These are phyloP conservation scores for Neoarius graeffei DNA, from an alignment of 2,113 vertebrate genomes.

Conservation along the genomic window DNA sequence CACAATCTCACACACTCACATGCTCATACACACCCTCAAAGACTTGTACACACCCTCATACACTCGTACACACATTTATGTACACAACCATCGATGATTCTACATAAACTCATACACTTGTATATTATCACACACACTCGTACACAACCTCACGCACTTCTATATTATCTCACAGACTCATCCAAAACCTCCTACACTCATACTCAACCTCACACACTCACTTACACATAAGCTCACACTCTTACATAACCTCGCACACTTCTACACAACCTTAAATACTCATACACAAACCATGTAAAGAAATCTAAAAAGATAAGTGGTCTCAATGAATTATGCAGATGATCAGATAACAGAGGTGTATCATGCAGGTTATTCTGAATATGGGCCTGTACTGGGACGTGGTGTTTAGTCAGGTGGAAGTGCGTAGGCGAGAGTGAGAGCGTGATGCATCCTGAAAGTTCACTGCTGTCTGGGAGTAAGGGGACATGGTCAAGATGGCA, in stretches of 20 bases:
- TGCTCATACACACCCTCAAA: background rate
- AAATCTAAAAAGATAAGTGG: background rate
- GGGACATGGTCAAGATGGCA: conserved; percentile 17
- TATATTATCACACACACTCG: background rate
- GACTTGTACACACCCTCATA: background rate
- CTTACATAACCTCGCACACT: conserved; percentile 1
- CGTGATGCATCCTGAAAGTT: conserved; percentile 37
- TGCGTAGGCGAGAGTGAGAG: conserved; percentile 34
- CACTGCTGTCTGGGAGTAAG: conserved; percentile 10
- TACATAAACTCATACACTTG: background rate
- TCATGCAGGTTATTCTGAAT: conserved; percentile 29
- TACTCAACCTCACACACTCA: background rate
- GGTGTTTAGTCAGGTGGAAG: conserved; percentile 48
- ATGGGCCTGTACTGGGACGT: background rate
- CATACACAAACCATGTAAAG: background rate
- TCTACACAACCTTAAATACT: too few species aligned
- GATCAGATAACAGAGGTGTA: conserved; percentile 26
- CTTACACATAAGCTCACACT: background rate
- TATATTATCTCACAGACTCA: background rate
- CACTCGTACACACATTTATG: background rate
- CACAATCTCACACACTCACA: background rate
- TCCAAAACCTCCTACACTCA: background rate
- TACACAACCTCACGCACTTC: background rate
- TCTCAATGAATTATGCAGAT: background rate
- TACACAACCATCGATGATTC: background rate